Evolutionary conservation across 2,888 invertebrate genomes (phyloP).

Genomic region (Phaonia tiefii): DNA sequence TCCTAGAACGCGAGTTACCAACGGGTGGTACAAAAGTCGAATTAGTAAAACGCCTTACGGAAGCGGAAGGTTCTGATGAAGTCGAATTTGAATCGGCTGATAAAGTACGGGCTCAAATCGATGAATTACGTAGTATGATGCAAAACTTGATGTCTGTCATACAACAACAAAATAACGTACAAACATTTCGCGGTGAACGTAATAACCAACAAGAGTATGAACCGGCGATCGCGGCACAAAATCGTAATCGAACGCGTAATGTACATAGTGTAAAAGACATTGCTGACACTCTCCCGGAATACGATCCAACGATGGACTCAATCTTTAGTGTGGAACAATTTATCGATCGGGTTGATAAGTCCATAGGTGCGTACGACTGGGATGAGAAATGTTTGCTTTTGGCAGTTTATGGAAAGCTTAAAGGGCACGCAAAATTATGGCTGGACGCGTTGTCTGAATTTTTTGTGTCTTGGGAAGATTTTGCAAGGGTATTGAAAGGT

Average conservation of each 20-base stretch:
- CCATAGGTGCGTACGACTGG: constrained; percentile 44
- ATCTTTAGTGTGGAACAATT: constrained; percentile 47
- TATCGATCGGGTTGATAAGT: constrained; percentile 38
- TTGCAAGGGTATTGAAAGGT: constrained; percentile 12
- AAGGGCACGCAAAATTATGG: constrained; percentile 48
- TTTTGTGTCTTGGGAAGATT: constrained; percentile 35
- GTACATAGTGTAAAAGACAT: constrained; percentile 44
- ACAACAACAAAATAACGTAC: too few species aligned
- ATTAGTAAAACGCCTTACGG: not conserved
- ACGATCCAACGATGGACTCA: constrained; percentile 34
- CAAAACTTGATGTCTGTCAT: not conserved
- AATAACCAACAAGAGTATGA: too few species aligned
- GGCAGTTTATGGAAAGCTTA: constrained; percentile 48
- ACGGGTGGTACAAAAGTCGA: not conserved
- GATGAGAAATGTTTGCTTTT: constrained; percentile 41
- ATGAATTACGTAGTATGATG: too few species aligned
- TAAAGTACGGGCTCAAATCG: not conserved
- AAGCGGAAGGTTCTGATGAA: not conserved
- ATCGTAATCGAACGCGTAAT: not conserved
- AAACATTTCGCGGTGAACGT: too few species aligned
- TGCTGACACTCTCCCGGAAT: constrained; percentile 50
- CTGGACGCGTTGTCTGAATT: too few species aligned
- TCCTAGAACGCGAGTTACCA: not conserved
- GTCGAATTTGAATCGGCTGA: not conserved
- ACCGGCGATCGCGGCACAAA: not conserved